Evolutionary conservation across 92 coral and sea anemone species (phyloP).

Genomic region (Hydrozoanthus gracilis): DNA sequence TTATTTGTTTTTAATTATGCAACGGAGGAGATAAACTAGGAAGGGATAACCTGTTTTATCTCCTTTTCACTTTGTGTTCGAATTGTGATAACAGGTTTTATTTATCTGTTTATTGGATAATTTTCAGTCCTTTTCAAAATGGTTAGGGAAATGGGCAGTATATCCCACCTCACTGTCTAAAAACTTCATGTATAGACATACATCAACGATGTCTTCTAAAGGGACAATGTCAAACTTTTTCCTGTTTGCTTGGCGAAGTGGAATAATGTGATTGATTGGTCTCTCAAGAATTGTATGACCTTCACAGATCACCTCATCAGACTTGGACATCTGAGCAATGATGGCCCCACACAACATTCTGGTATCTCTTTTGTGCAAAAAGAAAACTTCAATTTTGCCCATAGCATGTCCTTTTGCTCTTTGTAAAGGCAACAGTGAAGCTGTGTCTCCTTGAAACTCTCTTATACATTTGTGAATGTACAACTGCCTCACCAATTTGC

Average conservation of each 20-base stretch:
- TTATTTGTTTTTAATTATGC: slow-evolving; percentile 33
- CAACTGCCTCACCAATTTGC: slow-evolving; percentile 57
- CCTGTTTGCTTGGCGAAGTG: slow-evolving; percentile 31
- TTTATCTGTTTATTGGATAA: slow-evolving; percentile 3
- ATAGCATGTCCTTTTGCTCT: slow-evolving; percentile 26
- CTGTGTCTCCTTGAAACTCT: slow-evolving; percentile 45
- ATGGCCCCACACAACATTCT: slow-evolving; percentile 43
- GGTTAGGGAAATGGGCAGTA: slow-evolving; percentile 41
- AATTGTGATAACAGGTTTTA: slow-evolving; percentile 18
- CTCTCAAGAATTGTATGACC: not conserved
- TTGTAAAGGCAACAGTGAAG: slow-evolving; percentile 39
- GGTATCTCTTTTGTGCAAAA: slow-evolving; percentile 26
- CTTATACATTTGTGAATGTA: slow-evolving; percentile 47
- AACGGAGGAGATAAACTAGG: slow-evolving; percentile 8
- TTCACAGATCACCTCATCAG: slow-evolving; percentile 32
- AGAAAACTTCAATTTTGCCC: slow-evolving; percentile 41
- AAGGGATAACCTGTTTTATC: slow-evolving; percentile 52
- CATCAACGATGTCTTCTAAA: slow-evolving; percentile 29
- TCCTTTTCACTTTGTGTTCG: slow-evolving; percentile 37
- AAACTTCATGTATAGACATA: slow-evolving; percentile 36
- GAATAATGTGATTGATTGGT: slow-evolving; percentile 10
- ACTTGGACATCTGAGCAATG: slow-evolving; percentile 48
- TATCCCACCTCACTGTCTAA: slow-evolving; percentile 38
- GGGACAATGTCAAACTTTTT: slow-evolving; percentile 31
- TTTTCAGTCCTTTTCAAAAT: slow-evolving; percentile 43